Percentiles rank a stretch among this genome's conserved stretches.
These are phyloP conservation scores for Ctenicera cuprea DNA, from an alignment of 2,888 invertebrate genomes.

Conservation along the genomic window DNA sequence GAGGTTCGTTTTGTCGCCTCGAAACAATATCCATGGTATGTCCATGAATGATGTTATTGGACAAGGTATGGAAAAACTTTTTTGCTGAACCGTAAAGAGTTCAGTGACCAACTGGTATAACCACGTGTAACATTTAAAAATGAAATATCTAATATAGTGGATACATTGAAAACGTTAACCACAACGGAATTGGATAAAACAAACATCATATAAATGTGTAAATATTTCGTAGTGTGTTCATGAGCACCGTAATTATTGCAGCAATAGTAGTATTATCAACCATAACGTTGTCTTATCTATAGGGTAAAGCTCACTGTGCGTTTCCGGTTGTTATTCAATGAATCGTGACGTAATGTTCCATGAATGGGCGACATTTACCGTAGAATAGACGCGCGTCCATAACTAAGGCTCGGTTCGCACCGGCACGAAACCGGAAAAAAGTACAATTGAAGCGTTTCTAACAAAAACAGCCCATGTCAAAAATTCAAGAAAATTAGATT, in stretches of 20 bases:
- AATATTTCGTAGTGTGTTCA: not conserved
- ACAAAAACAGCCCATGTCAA: too few relatives aligned
- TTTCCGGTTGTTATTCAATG: conserved; percentile 61
- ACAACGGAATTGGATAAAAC: not conserved
- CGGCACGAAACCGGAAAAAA: too few relatives aligned
- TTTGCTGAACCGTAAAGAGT: too few relatives aligned
- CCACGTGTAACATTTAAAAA: too few relatives aligned
- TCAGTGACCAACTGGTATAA: too few relatives aligned
- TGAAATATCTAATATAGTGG: too few relatives aligned
- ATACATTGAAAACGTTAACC: not conserved
- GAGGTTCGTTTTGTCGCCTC: not conserved
- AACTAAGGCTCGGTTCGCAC: conserved; percentile 29
- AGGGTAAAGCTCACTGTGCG: conserved; percentile 50
- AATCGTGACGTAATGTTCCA: conserved; percentile 58
- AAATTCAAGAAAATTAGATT: too few relatives aligned
- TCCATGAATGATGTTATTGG: too few relatives aligned
- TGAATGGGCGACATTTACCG: conserved; percentile 59
- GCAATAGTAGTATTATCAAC: conserved; percentile 40
- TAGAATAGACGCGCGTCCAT: conserved; percentile 48
- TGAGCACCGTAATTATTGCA: conserved; percentile 24
- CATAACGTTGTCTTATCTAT: conserved; percentile 48
- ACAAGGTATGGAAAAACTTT: too few relatives aligned
- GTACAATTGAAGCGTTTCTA: too few relatives aligned
- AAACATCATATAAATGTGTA: not conserved
- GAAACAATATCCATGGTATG: too few relatives aligned